Conservation (phyloP, 2,888 invertebrate genomes). For the Ligdia adustata region DNA sequence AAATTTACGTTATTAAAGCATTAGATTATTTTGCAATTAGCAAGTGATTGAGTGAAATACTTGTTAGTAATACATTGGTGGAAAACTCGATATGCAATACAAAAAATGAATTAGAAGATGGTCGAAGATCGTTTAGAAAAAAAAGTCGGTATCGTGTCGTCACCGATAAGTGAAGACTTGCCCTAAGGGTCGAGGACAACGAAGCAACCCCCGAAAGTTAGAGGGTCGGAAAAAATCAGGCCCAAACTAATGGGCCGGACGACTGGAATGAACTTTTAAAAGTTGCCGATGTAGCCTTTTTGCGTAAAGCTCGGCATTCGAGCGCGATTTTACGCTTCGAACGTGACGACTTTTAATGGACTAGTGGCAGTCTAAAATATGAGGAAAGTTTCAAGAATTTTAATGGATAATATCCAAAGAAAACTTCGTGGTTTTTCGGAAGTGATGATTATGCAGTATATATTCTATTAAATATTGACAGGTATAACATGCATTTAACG, state of each 20-base stretch:
- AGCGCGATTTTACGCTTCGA: constrained; percentile 23
- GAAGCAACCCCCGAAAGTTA: constrained; percentile 53
- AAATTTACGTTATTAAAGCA: too few relatives aligned
- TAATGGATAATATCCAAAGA: neutral
- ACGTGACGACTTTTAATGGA: constrained; percentile 19
- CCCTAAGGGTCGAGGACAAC: constrained; percentile 40
- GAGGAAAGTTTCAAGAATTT: constrained; percentile 4
- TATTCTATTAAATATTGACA: neutral
- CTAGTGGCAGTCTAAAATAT: constrained; percentile 11
- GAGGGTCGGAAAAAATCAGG: constrained; percentile 63
- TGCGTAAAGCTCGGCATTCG: constrained; percentile 29
- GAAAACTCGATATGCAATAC: too few relatives aligned
- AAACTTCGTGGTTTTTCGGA: neutral
- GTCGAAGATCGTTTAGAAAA: too few relatives aligned
- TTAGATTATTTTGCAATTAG: too few relatives aligned
- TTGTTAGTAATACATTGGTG: too few relatives aligned
- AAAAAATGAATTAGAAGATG: too few relatives aligned
- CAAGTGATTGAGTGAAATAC: too few relatives aligned
- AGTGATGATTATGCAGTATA: neutral
- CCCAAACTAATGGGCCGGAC: constrained; percentile 72
- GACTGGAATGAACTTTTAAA: constrained; percentile 66
- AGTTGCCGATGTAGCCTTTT: constrained; percentile 51
- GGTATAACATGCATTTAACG: neutral
- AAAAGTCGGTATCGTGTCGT: too few relatives aligned
- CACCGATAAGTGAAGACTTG: neutral